phyloP scores from a whole-genome alignment of 23 tunicate genomes.

The Oikopleura vanhoeffeni region DNA sequence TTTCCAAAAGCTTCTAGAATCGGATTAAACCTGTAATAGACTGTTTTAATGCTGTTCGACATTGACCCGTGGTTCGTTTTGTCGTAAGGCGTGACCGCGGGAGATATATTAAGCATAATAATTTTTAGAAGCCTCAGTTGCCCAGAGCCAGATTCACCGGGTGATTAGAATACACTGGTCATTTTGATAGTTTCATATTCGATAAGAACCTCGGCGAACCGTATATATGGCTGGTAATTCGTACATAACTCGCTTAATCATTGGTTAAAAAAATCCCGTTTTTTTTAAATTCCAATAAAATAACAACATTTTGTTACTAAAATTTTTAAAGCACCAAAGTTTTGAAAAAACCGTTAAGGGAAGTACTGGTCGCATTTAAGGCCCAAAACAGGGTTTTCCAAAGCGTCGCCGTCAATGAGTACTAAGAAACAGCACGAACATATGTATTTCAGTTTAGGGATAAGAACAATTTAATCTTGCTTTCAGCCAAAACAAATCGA shows the following conservation, averaged over 20 bases:
- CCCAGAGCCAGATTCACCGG: conserved; percentile 78
- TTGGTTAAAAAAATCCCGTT: not conserved
- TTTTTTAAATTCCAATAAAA: too few relatives aligned
- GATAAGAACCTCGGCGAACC: not conserved
- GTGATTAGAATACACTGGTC: conserved; percentile 90
- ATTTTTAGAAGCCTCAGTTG: conserved; percentile 67
- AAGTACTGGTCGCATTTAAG: too few relatives aligned
- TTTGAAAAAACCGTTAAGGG: too few relatives aligned
- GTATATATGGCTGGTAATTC: not conserved
- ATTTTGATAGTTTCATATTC: not conserved
- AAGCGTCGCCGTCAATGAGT: too few relatives aligned
- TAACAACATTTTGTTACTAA: too few relatives aligned
- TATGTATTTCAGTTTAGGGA: too few relatives aligned
- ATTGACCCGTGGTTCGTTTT: too few relatives aligned
- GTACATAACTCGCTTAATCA: not conserved
- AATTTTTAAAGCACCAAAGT: too few relatives aligned
- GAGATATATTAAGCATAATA: conserved; percentile 71
- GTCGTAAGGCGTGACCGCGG: conserved; percentile 55
- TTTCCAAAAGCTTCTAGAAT: conserved; percentile 97
- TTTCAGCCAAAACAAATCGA: too few relatives aligned
- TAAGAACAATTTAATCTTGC: too few relatives aligned
- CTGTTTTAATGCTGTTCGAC: conserved; percentile 44
- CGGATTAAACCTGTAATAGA: conserved; percentile 56
- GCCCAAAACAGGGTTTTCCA: too few relatives aligned
- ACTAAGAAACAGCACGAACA: too few relatives aligned